Evolutionary conservation across 2,888 invertebrate species (phyloP), one percentile per base, ranked within the genome.

Genomic region (Epiperipatus broadwayi): DNA sequence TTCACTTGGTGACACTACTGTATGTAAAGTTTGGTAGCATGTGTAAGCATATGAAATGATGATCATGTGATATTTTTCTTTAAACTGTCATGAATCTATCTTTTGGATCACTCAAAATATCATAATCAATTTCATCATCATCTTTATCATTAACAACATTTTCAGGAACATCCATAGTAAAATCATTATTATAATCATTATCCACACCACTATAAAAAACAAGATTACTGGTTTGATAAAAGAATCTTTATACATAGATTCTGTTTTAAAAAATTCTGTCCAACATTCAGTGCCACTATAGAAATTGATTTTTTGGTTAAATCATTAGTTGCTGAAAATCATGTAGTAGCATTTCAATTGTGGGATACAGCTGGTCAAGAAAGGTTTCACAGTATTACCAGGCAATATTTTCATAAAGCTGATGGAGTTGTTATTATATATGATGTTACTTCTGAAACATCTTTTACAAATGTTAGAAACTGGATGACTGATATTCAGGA

Each of bases 291-390:
- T 39, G 60, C 67, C 2, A 68, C 67, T 4, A 64, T 68, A 60
- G 60, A 66, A 21, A 65, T 67, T 16, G 67, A 67, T 50, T 66
- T 67, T 48, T 65, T 63, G 42, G 60, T 65, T 28, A 64, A 63
- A 47, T 56, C 58, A 5, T 44, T 63, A 7, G 39, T 47, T 12
- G 49, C 61, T 3, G 61, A 58, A 12, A 52, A 52, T 14, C 53
- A 55, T 20, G 34, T 51, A 3, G 54, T 63, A 15, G 61, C 59
- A 7, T 47, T 64, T 21, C 64, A 64, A 43, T 45, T 64, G 19
- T 65, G 65, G 67, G 67, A 68, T 48, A 68, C 67, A 1, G 67
- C 67, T 3, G 67, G 67, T 3, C 66, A 66, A 47, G 65, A 66
- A 49, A 57, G 65, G 62, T 68, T 64, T 47, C 59, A 66, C 15